Evolutionary conservation across 2,888 invertebrate species (phyloP), one percentile per base, ranked within the genome.

Genomic region (Mesorhabditis spiculigera): DNA sequence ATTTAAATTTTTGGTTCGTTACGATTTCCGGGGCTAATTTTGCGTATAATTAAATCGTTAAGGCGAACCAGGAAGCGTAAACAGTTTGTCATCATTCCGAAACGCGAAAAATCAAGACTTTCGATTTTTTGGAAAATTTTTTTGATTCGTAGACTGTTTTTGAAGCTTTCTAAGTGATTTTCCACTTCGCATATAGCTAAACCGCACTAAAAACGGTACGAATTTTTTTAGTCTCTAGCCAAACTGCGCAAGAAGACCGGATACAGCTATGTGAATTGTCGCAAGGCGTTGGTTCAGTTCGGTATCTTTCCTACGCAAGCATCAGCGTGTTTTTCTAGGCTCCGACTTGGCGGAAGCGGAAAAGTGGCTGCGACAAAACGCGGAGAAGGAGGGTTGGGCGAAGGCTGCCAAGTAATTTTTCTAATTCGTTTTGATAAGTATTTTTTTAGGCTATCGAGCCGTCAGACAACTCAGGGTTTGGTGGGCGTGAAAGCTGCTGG

Each of bases 341-440:
- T 13, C 58, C n/a, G 92, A 96, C 87, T 78, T 94, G 72, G 89
- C 89, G 58, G 91, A 93, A 90, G 96, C 93, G 88, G 94, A 88
- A 69, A 86, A 90, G 84, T 98, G 97, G 97, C 88, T 98, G 45
- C 90, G 91, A 83, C 91, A 93, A 70, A 93, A 96, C 88, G 97
- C 97, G 0, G 93, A 94, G 86, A 90, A 92, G 45, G 90, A 96
- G 87, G 98, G 98, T 0, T 98, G 97, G 97, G 91, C 92, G 0
- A 95, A 96, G 69, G 85, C 85, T 16, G 81, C 79, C n/a, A 84
- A 85, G 83, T 84, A 43, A 68, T 74, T 69, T 45, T 10, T 63
- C 4, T 10, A 58, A n/a, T 28, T 13, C n/a, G 13, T 66, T 66
- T n/a, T n/a, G n/a, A n/a, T 62, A 28, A 65, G 13, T 3, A 3